These are phyloP conservation scores for Rhinoderma darwinii DNA, from an alignment of 2,113 vertebrate genomes.

Conservation along the genomic window DNA sequence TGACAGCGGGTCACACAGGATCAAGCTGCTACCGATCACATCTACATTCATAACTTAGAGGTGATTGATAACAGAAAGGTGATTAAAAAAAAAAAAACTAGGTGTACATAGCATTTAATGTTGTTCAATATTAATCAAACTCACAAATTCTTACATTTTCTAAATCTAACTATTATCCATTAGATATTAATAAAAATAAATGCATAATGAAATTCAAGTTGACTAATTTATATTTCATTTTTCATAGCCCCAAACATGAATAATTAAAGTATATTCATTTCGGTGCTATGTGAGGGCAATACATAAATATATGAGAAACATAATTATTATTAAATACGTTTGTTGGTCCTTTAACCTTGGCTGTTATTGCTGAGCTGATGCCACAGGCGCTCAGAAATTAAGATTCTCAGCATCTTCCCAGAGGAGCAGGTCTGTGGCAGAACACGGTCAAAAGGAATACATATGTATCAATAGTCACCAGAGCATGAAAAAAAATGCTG, in stretches of 20 bases:
- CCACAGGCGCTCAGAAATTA: slow-evolving; percentile 32
- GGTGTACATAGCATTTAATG: no score
- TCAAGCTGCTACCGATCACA: no score
- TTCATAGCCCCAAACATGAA: slow-evolving; percentile 7
- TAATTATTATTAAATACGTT: slow-evolving; percentile 45
- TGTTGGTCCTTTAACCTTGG: slow-evolving; percentile 39
- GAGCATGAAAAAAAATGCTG: slow-evolving; percentile 34
- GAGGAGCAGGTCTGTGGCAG: slow-evolving; percentile 19
- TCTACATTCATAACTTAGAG: no score
- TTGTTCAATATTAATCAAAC: neutral
- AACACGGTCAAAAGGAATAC: slow-evolving; percentile 30
- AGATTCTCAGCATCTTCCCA: slow-evolving; percentile 22
- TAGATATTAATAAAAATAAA: slow-evolving; percentile 5
- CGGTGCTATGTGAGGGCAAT: neutral
- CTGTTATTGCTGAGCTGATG: slow-evolving; percentile 15
- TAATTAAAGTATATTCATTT: slow-evolving; percentile 29
- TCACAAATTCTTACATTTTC: neutral
- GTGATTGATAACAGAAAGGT: no score
- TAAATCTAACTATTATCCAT: neutral
- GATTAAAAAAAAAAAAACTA: no score
- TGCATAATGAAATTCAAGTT: neutral
- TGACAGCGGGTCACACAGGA: no score
- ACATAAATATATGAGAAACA: neutral
- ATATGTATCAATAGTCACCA: slow-evolving; percentile 43
- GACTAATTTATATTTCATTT: neutral